phyloP scores from a whole-genome alignment of 2,888 invertebrate species.

The Tribolium freemani region DNA sequence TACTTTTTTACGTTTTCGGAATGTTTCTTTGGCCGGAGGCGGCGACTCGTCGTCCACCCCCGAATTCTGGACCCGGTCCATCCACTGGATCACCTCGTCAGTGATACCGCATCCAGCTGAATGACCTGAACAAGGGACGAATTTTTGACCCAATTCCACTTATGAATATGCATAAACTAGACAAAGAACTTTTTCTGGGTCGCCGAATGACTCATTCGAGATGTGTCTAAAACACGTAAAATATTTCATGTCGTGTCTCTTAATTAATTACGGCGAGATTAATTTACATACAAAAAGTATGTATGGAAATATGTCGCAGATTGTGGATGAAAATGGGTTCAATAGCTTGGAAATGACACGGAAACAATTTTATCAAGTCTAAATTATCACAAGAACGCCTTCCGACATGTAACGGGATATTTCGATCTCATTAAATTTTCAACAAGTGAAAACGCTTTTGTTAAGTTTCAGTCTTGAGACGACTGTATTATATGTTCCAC shows the following conservation, averaged over 20 bases:
- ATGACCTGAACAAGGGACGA: slow-evolving; percentile 73
- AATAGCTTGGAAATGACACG: background rate
- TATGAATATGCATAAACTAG: slow-evolving; percentile 13
- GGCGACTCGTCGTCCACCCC: slow-evolving; percentile 72
- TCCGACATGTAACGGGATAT: too few relatives aligned
- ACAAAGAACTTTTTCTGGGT: slow-evolving; percentile 28
- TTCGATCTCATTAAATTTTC: too few relatives aligned
- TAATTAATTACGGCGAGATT: too few relatives aligned
- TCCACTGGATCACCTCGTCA: slow-evolving; percentile 91
- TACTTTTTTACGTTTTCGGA: slow-evolving; percentile 51
- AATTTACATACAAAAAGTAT: too few relatives aligned
- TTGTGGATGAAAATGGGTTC: too few relatives aligned
- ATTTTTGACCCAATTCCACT: background rate
- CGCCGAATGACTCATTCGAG: slow-evolving; percentile 13
- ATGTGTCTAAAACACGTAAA: background rate
- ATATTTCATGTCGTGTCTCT: background rate
- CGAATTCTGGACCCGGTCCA: slow-evolving; percentile 90
- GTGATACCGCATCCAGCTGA: slow-evolving; percentile 90
- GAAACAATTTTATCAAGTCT: background rate
- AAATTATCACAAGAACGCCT: too few relatives aligned
- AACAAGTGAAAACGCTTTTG: too few relatives aligned
- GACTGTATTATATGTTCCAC: too few relatives aligned
- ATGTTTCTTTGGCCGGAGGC: slow-evolving; percentile 46
- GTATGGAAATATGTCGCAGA: too few relatives aligned
- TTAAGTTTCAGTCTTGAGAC: too few relatives aligned